A percentile compares a stretch with the other conserved stretches of the same genome.
phyloP scores from a whole-genome alignment of 92 coral and sea anemone genomes.

The Ricordea florida region DNA sequence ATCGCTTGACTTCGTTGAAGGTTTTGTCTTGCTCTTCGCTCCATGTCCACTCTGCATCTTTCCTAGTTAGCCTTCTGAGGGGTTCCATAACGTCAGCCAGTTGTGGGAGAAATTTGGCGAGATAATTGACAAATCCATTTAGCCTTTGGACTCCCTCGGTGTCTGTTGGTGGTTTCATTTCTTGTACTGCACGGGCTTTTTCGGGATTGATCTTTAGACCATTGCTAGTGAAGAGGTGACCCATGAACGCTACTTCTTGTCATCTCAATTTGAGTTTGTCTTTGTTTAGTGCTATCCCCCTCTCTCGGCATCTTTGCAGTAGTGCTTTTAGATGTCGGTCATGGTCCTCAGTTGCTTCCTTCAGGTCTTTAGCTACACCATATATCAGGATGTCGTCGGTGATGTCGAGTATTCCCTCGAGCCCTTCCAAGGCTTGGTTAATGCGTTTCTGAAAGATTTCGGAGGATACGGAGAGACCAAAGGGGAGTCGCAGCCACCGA shows the following conservation, averaged over 20 bases:
- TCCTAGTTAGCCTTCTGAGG: background rate
- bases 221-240: conserved; percentile 27
- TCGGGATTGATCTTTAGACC: conserved; percentile 50
- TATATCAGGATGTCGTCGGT: conserved; percentile 56
- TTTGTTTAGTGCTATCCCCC: conserved; percentile 40
- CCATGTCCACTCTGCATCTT: background rate
- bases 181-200: conserved; percentile 38
- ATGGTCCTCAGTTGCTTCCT: conserved; percentile 37
- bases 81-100: too few relatives aligned
- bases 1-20: conserved; percentile 12
- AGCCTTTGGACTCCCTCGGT: conserved; percentile 47
- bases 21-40: conserved; percentile 33
- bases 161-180: conserved; percentile 49
- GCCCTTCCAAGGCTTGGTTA: conserved; percentile 48
- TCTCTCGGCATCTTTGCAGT: conserved; percentile 42
- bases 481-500: conserved; percentile 48
- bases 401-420: conserved; percentile 39
- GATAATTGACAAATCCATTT: conserved; percentile 43
- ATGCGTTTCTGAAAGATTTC: conserved; percentile 55
- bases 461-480: conserved; percentile 38
- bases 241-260: conserved; percentile 50
- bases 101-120: conserved; percentile 37
- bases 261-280: conserved; percentile 26
- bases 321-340: conserved; percentile 28
- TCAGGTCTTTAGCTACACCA: conserved; percentile 19